These are phyloP conservation scores for Leptinotarsa defecta DNA, from an alignment of 1,140 invertebrate genomes.

Conservation along the genomic window DNA sequence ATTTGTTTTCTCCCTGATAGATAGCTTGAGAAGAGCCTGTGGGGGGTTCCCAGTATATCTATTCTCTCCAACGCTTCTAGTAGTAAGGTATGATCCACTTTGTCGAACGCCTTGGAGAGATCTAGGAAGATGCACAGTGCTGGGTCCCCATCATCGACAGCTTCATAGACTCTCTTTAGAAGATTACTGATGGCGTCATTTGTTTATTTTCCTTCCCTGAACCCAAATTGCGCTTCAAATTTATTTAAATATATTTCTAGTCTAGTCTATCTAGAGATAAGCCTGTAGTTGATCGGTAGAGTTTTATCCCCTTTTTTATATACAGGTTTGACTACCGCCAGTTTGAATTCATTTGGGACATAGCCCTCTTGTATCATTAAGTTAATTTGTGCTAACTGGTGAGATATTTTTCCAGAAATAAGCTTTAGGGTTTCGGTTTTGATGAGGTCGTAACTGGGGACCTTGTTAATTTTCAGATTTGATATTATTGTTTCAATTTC, in stretches of 20 bases:
- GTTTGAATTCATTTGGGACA: conserved; percentile 9
- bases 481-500: no score
- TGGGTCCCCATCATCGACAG: neutral
- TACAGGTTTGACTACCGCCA: neutral
- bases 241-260: conserved; percentile 16
- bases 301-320: conserved; percentile 13
- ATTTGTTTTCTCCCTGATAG: no score
- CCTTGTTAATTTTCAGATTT: no score
- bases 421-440: neutral
- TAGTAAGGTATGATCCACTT: neutral
- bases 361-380: conserved; percentile 11
- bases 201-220: conserved; percentile 5
- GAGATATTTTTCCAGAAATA: conserved; percentile 12
- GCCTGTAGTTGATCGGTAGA: conserved; percentile 18
- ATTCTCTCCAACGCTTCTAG: conserved; percentile 1
- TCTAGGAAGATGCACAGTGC: conserved; percentile 12
- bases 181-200: conserved; percentile 17
- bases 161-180: neutral
- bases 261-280: no score
- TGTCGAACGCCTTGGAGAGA: neutral
- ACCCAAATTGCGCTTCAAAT: conserved; percentile 10
- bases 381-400: neutral
- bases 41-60: neutral
- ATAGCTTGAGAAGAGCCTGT: no score
- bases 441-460: no score